Percentiles rank a stretch among this genome's conserved stretches.
phyloP scores from a whole-genome alignment of 2,113 vertebrate species.

The Sinocyclocheilus rhinocerous region DNA sequence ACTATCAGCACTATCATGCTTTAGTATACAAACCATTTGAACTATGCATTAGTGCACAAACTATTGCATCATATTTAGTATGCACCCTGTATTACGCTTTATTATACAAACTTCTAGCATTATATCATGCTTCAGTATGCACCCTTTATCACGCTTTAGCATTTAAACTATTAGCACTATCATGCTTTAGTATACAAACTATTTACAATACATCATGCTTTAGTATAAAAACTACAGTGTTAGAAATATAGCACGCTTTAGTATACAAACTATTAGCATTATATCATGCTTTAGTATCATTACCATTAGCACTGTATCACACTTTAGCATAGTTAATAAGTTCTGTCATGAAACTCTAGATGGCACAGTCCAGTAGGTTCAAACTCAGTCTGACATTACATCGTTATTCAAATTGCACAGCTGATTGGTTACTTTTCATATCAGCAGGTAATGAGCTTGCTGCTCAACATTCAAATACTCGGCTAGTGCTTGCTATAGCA shows the following conservation, averaged over 20 bases:
- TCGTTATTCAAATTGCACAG: too few species aligned
- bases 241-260: background rate
- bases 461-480: too few species aligned
- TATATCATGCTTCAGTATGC: background rate
- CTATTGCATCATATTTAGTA: background rate
- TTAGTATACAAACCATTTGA: background rate
- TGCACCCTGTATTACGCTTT: background rate
- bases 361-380: too few species aligned
- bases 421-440: too few species aligned
- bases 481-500: too few species aligned
- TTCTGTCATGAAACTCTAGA: too few species aligned
- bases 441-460: too few species aligned
- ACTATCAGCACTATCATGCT: background rate
- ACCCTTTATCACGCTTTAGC: background rate
- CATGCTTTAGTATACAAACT: background rate
- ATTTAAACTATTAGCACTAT: background rate
- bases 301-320: background rate
- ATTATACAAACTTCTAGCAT: background rate
- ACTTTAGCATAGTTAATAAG: background rate
- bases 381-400: too few species aligned
- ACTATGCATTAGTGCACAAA: background rate
- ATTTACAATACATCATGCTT: background rate
- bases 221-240: background rate
- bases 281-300: background rate
- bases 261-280: background rate